Evolutionary conservation across 2,113 vertebrate species (phyloP), one percentile per base, ranked within the genome.

Genomic region (Cygnus atratus): DNA sequence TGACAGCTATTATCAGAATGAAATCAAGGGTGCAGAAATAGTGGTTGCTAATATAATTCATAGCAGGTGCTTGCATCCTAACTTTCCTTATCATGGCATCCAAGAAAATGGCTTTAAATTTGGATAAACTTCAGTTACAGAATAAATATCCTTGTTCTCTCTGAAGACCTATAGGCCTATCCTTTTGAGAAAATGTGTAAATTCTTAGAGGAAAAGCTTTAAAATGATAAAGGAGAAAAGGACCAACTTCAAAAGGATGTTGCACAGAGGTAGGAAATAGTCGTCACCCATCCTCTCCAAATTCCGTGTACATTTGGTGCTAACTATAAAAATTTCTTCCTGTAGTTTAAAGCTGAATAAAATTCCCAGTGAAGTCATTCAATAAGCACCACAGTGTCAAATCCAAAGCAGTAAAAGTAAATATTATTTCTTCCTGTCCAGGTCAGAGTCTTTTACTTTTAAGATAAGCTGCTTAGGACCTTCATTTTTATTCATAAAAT

Each of bases 381-480:
- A 84, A 46, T 78, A 84, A 82, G 21, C 46, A 84, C 18, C 28
- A 54, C 37, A 81, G 7, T 67, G 33, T 82, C 20, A 92, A 90
- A 86, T 68, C 13, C 58, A 72, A 94, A 92, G 76, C 57, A 88
- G 29, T 52, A 84, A 86, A 94, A 78, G 18, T 70, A 94, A 92
- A 81, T 94, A 88, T 86, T 96, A 92, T 93, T 95, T 90, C 68
- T 96, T 90, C 72, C 85, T 90, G 76, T 82, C 35, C 66, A 90
- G 61, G 43, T 84, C 46, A n/a, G 33, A 50, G 52, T 61, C 74
- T 76, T 96, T 90, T 94, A 59, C 39, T 92, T 88, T 88, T 87
- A 79, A 96, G 88, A 92, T 88, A 94, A 95, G 58, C 80, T 81
- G 54, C 66, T 73, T 90, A 90, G 24, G 29, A 74, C 57, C 85